Evolutionary conservation across 1,140 invertebrate species (phyloP), one percentile per base, ranked within the genome.

Genomic region (Lepidotrigona ventralis): DNA sequence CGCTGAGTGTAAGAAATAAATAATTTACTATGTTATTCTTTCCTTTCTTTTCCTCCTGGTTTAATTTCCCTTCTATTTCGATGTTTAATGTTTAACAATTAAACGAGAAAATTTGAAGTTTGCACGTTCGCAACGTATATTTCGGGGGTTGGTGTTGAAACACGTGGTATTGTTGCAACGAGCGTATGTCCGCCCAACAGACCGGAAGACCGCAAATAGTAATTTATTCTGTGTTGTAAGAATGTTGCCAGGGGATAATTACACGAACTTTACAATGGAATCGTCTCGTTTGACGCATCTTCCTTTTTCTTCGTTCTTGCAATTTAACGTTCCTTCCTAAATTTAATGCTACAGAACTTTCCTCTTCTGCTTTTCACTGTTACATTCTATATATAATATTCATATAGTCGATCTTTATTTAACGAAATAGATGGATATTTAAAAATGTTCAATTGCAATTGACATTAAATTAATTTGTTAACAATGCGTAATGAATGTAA

Each of bases 211-310:
- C 63, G 83, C 56, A 54, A 58, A 71, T 79, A 85, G 84, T 85
- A 79, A 53, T 69, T 77, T 74, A 60, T 84, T 79, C 56, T 5
- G n/a, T 85, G 83, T 85, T 70, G 83, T n/a, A 86, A 86, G 70
- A 63, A 68, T n/a, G 15, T 64, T 54, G 51, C 71, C 23, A n/a
- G 33, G 69, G 60, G 66, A 72, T 84, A 85, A 85, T 79, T 84
- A 51, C 54, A 29, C 64, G 39, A 53, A 39, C 56, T 39, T 60
- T 29, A 64, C 39, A 51, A 56, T 51, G 46, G 53, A 2, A 78
- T 72, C 77, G 54, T 73, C 19, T 54, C 56, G 3, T 74, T 60
- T 26, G 46, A 81, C 8, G 66, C 26, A 23, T 53, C n/a, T 6
- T 23, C 33, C 19, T 83, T 53, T n/a, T 14, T 46, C 4, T 58